Evolutionary conservation across 2,113 vertebrate species (phyloP), one percentile per base, ranked within the genome.

Genomic region (Phyllopteryx taeniolatus): DNA sequence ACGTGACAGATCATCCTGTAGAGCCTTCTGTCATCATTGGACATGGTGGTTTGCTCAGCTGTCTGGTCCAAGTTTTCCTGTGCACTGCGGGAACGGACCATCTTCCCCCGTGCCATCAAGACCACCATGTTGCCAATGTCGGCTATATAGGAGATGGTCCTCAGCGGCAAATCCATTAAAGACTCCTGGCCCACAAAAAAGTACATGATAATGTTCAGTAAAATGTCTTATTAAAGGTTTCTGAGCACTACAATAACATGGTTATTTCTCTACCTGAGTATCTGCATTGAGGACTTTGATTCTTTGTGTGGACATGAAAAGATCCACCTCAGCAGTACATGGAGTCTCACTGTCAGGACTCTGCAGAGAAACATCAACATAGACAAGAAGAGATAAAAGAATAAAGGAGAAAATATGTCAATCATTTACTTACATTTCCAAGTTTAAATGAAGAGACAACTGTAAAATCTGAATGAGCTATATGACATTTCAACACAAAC

Each of bases 1-100:
- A 98, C 96, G 4, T 99, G 96, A 90, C 97, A 99, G 93, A 98
- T 95, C 96, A 99, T 99, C 89, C 96, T 95, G 93, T 98, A 97
- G 79, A 97, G 95, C 73, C 93, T 91, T 53, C 93, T 92, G 78
- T 95, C 94, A 0, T 98, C 96, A 60, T 93, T 94, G 67, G 90
- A 93, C 19, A 95, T 93, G 80, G 71, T 85, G 70, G 73, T 81
- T 19, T 90, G 89, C 72, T 93, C 89, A 7, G 95, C 93, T 13
- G 93, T 90, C 5, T 93, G 84, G 77, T 98, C 95, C 82, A 96
- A 90, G 1, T 94, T 95, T 51, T 99, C 96, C 86, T 97, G 97
- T 13, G 95, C 94, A 71, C 96, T 96, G 67, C 80, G 86, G 53
- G 92, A 92, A 1, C 91, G 87, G 5, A 92, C 85, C 96, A 98